Percentiles rank a stretch among this genome's conserved stretches.
These are phyloP conservation scores for Lethrus apterus DNA, from an alignment of 1,140 invertebrate genomes.

Conservation along the genomic window DNA sequence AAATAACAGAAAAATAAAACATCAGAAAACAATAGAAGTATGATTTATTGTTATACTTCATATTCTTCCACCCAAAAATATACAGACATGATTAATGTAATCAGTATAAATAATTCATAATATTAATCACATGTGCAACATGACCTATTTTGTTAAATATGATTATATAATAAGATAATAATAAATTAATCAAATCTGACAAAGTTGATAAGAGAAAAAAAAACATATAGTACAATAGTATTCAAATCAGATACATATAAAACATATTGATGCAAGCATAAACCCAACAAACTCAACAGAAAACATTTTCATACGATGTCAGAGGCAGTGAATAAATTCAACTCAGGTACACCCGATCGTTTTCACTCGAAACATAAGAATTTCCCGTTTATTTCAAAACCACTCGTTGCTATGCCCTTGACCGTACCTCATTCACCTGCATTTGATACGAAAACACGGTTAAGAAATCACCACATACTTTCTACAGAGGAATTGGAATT, in stretches of 20 bases:
- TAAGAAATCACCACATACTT: conserved; percentile 25
- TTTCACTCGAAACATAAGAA: conserved; percentile 37
- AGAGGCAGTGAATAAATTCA: too few relatives aligned
- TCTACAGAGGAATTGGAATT: conserved; percentile 35
- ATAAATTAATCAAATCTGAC: conserved; percentile 17
- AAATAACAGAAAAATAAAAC: conserved; percentile 2
- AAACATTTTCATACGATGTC: too few relatives aligned
- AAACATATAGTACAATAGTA: conserved; percentile 17
- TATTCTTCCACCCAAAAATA: conserved; percentile 40
- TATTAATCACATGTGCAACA: conserved; percentile 42
- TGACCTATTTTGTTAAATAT: conserved; percentile 34
- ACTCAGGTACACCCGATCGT: too few relatives aligned
- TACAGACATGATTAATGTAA: conserved; percentile 44
- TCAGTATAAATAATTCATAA: conserved; percentile 38
- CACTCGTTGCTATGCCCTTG: conserved; percentile 17
- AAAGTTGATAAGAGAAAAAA: too few relatives aligned
- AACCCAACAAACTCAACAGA: too few relatives aligned
- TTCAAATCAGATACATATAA: conserved; percentile 4
- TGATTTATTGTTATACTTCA: conserved; percentile 34
- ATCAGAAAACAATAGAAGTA: conserved; percentile 21
- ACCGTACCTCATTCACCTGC: conserved; percentile 43
- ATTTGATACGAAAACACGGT: conserved; percentile 39
- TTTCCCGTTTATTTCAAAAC: conserved; percentile 23
- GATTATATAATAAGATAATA: conserved; percentile 31
- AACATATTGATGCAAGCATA: conserved; percentile 18